phyloP scores from a whole-genome alignment of 2,797 vertebrate genomes.

The Rhynchotus rufescens region DNA sequence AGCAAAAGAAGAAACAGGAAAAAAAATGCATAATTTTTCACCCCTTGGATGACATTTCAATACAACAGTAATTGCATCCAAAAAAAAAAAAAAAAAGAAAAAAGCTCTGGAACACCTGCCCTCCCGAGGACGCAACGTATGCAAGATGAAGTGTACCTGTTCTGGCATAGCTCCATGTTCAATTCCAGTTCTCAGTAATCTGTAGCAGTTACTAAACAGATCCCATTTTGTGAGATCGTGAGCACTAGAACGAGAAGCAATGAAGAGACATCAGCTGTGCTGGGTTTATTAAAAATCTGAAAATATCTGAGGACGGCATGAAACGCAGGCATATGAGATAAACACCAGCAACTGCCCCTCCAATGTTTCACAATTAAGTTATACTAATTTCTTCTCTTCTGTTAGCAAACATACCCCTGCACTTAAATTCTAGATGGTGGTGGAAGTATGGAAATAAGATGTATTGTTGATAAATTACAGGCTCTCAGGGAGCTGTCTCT shows the following conservation, averaged over 20 bases:
- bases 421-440: neutral
- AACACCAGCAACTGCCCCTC: neutral
- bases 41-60: neutral
- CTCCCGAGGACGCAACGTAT: neutral
- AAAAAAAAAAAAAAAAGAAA: neutral
- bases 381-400: neutral
- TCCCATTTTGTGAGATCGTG: slow-evolving; percentile 99
- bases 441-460: neutral
- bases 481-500: slow-evolving; percentile 1
- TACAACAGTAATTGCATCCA: neutral
- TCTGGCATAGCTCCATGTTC: slow-evolving; percentile 99
- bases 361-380: neutral
- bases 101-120: neutral
- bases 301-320: neutral
- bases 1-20: neutral
- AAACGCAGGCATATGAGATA: neutral
- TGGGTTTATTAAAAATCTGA: neutral
- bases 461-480: neutral
- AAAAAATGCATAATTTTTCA: neutral
- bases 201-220: slow-evolving; percentile 97
- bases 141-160: slow-evolving; percentile 81
- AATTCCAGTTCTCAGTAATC: slow-evolving; percentile 96
- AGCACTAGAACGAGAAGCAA: slow-evolving; percentile 83
- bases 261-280: slow-evolving; percentile 46
- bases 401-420: neutral